Evolutionary conservation across 2,113 vertebrate genomes (phyloP).

Genomic region (Spilogale gracilis): DNA sequence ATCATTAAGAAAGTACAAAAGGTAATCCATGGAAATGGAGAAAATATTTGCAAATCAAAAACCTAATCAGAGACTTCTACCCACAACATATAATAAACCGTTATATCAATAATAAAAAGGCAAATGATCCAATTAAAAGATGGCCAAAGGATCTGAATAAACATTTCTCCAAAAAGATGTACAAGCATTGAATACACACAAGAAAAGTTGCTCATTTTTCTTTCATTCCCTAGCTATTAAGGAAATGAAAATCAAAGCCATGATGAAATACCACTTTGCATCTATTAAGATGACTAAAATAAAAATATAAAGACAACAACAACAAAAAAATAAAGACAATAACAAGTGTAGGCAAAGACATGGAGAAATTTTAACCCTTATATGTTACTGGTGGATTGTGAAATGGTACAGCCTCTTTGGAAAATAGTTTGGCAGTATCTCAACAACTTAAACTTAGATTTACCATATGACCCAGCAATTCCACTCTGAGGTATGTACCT

Average conservation of each 20-base stretch:
- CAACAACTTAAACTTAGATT: conserved; percentile 50
- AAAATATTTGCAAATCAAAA: conserved; percentile 47
- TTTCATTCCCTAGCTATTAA: background rate
- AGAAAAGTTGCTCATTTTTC: background rate
- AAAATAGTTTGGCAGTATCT: background rate
- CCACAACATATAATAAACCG: background rate
- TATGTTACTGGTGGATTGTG: background rate
- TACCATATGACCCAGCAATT: background rate
- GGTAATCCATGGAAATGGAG: background rate
- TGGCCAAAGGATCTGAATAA: conserved; percentile 12
- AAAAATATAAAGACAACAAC: background rate
- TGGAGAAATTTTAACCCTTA: background rate
- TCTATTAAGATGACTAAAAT: background rate
- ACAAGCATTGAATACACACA: background rate
- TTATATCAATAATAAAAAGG: conserved; percentile 12
- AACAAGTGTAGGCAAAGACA: background rate
- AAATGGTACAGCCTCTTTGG: background rate
- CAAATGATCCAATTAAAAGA: background rate
- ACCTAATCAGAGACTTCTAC: background rate
- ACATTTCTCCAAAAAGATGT: conserved; percentile 17
- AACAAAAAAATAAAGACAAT: background rate
- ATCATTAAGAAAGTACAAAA: conserved; percentile 16
- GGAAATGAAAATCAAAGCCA: conserved; percentile 37
- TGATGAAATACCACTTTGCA: background rate
- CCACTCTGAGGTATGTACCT: background rate